Base-by-base conservation (phyloP, 2,888 invertebrate species). In the Amphipyra tragopoginis region DNA sequence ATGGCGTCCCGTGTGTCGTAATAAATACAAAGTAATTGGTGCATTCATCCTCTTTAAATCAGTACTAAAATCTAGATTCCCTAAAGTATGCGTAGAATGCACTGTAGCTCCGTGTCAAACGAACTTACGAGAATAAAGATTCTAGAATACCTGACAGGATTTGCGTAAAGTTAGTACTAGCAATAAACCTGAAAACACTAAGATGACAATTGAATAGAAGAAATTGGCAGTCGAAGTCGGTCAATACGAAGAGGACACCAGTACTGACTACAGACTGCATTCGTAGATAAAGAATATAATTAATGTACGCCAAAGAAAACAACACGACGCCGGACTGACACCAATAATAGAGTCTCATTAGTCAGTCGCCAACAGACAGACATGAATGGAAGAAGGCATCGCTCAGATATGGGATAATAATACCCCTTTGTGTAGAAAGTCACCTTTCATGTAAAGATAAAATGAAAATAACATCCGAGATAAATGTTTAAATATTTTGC, bases 321-420 rank as follows among this genome's bases (percentile, higher is more conserved):
- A 53, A 65, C 64, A 65, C 64, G 61, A 76, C 53, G 60, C 75
- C 53, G 58, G 55, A 52, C 69, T 76, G 70, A 54, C 71, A 62
- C 69, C 66, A 79, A 78, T 81, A 79, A 80, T 72, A 59, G 67
- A 58, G 65, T 48, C 74, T 81, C 77, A 74, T 80, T 76, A 72
- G 73, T 75, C 61, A 70, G 62, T 68, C 63, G 59, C 74, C 53
- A 76, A 54, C 61, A 52, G 67, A 66, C 68, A 62, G 65, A 64
- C 68, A 44, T 80, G 68, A 73, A 79, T 75, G 66, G 73, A 58
- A 51, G 57, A 58, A 45, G 26, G 52, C 61, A 43, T 49, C 43
- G 40, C 47, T 42, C 49, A 53, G 50, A 73, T 64, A 71, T 47
- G 49, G 49, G 39, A 66, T 65, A 78, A 64, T 63, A 69, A 65